Evolutionary conservation across 2,113 vertebrate species (phyloP).

Genomic region (Azemiops feae): DNA sequence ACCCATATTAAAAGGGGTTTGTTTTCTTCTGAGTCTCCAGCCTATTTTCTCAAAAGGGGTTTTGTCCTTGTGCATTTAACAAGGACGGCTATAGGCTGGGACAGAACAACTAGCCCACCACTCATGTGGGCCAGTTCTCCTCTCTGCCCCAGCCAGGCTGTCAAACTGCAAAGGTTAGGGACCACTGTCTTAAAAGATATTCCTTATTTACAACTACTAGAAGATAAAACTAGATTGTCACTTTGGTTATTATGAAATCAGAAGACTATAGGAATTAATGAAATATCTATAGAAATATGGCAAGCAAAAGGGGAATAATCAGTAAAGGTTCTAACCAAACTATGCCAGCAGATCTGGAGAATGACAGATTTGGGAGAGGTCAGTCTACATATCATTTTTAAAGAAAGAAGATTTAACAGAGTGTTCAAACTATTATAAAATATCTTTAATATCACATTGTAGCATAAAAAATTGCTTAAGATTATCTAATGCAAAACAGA

Average conservation of each 20-base stretch:
- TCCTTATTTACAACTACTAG: not conserved
- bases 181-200: not conserved
- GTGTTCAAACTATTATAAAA: not conserved
- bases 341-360: not conserved
- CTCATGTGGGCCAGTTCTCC: not conserved
- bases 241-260: not conserved
- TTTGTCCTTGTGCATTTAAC: too few relatives aligned
- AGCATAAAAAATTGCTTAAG: not conserved
- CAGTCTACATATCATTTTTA: not conserved
- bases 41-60: too few relatives aligned
- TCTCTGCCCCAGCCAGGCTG: not conserved
- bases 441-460: not conserved
- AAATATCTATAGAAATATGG: not conserved
- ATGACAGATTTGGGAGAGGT: not conserved
- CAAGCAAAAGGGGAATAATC: not conserved
- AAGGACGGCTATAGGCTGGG: too few relatives aligned
- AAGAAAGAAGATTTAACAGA: not conserved
- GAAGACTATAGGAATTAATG: not conserved
- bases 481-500: not conserved
- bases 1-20: too few relatives aligned
- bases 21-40: too few relatives aligned
- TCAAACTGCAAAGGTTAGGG: not conserved
- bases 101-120: too few relatives aligned
- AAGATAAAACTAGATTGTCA: not conserved
- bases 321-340: not conserved